Conservation (phyloP, 2,113 vertebrate genomes). For the Pithys albifrons region DNA sequence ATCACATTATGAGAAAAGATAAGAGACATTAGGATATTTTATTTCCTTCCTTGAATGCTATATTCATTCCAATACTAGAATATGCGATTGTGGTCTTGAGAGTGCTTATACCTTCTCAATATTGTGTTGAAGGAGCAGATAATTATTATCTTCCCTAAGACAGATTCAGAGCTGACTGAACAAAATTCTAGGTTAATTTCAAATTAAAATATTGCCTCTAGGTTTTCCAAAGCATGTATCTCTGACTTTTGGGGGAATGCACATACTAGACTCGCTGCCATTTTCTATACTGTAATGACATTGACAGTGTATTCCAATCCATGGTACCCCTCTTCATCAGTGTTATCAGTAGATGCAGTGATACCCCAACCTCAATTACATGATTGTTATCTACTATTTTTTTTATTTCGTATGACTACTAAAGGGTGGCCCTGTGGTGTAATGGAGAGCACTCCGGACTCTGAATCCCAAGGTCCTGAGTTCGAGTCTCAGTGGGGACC, state of each 20-base stretch:
- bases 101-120: constrained; percentile 31
- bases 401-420: background rate
- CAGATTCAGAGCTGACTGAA: background rate
- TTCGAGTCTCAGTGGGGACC: too few species aligned
- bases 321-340: background rate
- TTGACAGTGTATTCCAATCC: background rate
- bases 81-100: constrained; percentile 13
- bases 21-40: constrained; percentile 24
- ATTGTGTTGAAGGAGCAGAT: background rate
- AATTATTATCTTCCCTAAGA: constrained; percentile 27
- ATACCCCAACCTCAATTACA: background rate
- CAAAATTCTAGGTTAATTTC: constrained; percentile 30
- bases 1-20: constrained; percentile 31
- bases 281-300: background rate
- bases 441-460: too few species aligned
- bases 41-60: background rate
- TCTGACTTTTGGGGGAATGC: accelerated
- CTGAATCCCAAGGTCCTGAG: too few species aligned
- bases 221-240: background rate
- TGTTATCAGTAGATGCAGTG: background rate
- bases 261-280: background rate
- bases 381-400: background rate
- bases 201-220: constrained; percentile 11
- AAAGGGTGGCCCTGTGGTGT: background rate
- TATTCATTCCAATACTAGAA: constrained; percentile 16